These are phyloP conservation scores for Agrochola macilenta DNA, from an alignment of 2,888 invertebrate genomes.

Conservation along the genomic window DNA sequence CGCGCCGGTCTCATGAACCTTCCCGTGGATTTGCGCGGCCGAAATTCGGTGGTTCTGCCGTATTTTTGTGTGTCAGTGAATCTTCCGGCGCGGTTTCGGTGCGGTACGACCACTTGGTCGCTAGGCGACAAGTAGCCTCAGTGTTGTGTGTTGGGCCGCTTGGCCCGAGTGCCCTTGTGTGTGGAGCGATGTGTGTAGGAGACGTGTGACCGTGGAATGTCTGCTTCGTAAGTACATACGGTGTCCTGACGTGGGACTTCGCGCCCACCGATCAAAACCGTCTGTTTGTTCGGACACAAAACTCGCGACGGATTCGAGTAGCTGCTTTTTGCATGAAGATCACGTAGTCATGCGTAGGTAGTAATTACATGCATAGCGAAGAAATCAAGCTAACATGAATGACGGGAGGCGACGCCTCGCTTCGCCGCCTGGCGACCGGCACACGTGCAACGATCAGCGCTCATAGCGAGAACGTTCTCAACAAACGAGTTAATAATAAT, in stretches of 20 bases:
- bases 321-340: constrained; percentile 72
- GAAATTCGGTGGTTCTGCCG: constrained; percentile 88
- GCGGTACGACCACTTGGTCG: constrained; percentile 80
- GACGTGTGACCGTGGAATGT: constrained; percentile 88
- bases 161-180: constrained; percentile 88
- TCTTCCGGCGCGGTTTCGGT: constrained; percentile 86
- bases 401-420: constrained; percentile 81
- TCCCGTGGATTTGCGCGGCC: constrained; percentile 91
- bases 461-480: constrained; percentile 76
- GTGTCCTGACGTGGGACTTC: constrained; percentile 77
- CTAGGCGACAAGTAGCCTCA: constrained; percentile 73
- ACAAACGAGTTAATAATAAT: constrained; percentile 78
- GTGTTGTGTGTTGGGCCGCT: constrained; percentile 87
- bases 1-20: constrained; percentile 91
- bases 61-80: constrained; percentile 87
- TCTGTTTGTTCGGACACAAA: constrained; percentile 60
- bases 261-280: constrained; percentile 72
- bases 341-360: constrained; percentile 75
- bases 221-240: constrained; percentile 87
- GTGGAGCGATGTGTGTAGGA: constrained; percentile 85
- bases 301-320: constrained; percentile 67
- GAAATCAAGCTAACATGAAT: constrained; percentile 83
- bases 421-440: constrained; percentile 81
- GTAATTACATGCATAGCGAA: constrained; percentile 77
- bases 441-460: constrained; percentile 81